phyloP scores from a whole-genome alignment of 2,888 invertebrate species.

The Pseudoips prasinana region DNA sequence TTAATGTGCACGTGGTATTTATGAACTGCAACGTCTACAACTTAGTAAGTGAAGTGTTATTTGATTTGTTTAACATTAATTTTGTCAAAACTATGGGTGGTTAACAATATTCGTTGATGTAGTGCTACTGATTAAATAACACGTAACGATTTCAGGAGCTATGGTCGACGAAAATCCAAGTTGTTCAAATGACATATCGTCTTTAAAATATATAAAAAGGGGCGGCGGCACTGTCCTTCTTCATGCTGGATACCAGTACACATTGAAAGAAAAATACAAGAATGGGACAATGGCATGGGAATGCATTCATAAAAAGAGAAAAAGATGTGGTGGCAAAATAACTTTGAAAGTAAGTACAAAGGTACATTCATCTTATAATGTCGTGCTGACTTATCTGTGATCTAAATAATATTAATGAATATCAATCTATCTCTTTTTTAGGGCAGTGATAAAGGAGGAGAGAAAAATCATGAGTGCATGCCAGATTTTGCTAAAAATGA shows the following conservation, averaged over 20 bases:
- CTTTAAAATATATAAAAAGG: conserved; percentile 10
- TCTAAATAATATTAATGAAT: conserved; percentile 5
- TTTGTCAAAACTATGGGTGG: conserved; percentile 5
- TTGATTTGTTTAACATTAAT: conserved; percentile 2
- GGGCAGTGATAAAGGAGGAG: conserved; percentile 10
- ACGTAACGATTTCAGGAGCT: conserved; percentile 7
- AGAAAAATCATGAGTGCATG: conserved; percentile 13
- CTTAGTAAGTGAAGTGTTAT: background rate
- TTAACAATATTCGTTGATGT: conserved; percentile 5
- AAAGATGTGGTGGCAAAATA: conserved; percentile 13
- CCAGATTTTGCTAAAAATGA: conserved; percentile 14
- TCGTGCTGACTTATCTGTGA: conserved; percentile 5
- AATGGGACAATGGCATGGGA: conserved; percentile 12
- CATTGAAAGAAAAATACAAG: conserved; percentile 12
- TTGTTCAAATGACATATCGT: conserved; percentile 6
- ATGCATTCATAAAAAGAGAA: conserved; percentile 14
- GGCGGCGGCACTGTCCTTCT: conserved; percentile 10
- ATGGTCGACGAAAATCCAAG: conserved; percentile 6
- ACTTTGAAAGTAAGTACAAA: conserved; percentile 13
- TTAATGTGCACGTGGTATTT: conserved; percentile 8
- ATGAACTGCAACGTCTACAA: conserved; percentile 5
- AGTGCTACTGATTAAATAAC: conserved; percentile 3
- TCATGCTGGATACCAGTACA: conserved; percentile 8
- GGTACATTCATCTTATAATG: conserved; percentile 2
- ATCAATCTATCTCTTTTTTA: conserved; percentile 7